phyloP scores from a whole-genome alignment of 2,797 vertebrate species.

The Phalanger gymnotis region DNA sequence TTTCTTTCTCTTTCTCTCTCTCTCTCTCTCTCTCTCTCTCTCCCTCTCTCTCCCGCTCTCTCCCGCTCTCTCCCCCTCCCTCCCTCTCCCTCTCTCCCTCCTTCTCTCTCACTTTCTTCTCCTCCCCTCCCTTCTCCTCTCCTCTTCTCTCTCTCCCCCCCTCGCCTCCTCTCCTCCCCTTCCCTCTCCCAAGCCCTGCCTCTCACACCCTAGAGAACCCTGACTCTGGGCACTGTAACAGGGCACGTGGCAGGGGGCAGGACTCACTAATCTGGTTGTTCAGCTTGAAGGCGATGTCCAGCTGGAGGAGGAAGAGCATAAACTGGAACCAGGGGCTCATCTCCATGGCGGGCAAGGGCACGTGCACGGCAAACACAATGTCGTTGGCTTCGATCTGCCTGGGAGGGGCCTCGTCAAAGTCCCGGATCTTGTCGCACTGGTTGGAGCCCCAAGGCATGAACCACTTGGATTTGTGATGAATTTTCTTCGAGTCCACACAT shows the following conservation, averaged over 20 bases:
- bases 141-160: too few species aligned
- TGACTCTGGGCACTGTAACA: neutral
- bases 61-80: too few species aligned
- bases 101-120: too few species aligned
- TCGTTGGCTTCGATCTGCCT: conserved; percentile 95
- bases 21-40: too few species aligned
- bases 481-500: conserved; percentile 91
- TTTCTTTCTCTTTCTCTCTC: too few species aligned
- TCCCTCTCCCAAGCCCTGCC: too few species aligned
- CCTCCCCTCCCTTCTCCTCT: too few species aligned
- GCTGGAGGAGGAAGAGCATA: conserved; percentile 95
- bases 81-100: too few species aligned
- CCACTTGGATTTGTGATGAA: conserved; percentile 90
- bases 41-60: too few species aligned
- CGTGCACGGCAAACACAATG: conserved; percentile 95
- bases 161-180: too few species aligned
- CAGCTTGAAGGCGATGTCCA: conserved; percentile 95
- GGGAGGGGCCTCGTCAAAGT: conserved; percentile 92
- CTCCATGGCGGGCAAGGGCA: conserved; percentile 91
- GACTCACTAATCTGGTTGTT: conserved; percentile 94
- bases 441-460: conserved; percentile 94
- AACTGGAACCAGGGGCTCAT: conserved; percentile 99
- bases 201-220: neutral
- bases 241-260: accelerated
- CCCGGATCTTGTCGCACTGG: conserved; percentile 91